phyloP scores from a whole-genome alignment of 2,888 invertebrate species.

The Ormyrus rosae region DNA sequence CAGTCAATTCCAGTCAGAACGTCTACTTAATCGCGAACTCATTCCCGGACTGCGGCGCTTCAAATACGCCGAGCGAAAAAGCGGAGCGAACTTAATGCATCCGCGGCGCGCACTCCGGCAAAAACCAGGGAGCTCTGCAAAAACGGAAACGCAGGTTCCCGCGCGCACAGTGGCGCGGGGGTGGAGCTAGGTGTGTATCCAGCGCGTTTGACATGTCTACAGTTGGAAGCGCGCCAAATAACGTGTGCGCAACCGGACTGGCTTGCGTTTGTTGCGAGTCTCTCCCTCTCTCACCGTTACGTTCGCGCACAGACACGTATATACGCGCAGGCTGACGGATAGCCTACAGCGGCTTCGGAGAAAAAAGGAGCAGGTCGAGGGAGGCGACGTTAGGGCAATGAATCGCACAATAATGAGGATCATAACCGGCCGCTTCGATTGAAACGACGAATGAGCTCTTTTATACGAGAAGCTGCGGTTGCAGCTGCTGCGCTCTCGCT shows the following conservation, averaged over 20 bases:
- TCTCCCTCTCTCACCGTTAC: too few species aligned
- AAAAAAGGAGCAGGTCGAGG: background rate
- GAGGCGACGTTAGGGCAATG: background rate
- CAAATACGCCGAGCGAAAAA: background rate
- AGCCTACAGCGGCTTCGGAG: background rate
- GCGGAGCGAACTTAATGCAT: slow-evolving; percentile 22
- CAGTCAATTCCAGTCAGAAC: background rate
- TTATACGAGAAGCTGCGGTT: background rate
- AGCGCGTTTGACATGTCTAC: slow-evolving; percentile 59
- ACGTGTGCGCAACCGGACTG: slow-evolving; percentile 61
- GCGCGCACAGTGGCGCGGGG: slow-evolving; percentile 16
- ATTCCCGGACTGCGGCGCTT: background rate
- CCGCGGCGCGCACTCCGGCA: background rate
- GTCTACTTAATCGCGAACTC: slow-evolving; percentile 11
- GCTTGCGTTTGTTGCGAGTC: too few species aligned
- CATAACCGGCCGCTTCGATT: slow-evolving; percentile 8
- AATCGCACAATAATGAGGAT: slow-evolving; percentile 39
- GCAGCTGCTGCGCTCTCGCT: background rate
- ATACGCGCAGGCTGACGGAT: background rate
- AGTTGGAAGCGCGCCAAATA: slow-evolving; percentile 71
- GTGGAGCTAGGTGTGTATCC: slow-evolving; percentile 44
- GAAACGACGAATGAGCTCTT: slow-evolving; percentile 21
- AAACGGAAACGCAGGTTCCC: slow-evolving; percentile 31
- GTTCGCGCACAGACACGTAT: slow-evolving; percentile 8
- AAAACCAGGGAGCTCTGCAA: background rate